Evolutionary conservation across 2,888 invertebrate genomes (phyloP), one percentile per base, ranked within the genome.

Genomic region (Tipula helvola): DNA sequence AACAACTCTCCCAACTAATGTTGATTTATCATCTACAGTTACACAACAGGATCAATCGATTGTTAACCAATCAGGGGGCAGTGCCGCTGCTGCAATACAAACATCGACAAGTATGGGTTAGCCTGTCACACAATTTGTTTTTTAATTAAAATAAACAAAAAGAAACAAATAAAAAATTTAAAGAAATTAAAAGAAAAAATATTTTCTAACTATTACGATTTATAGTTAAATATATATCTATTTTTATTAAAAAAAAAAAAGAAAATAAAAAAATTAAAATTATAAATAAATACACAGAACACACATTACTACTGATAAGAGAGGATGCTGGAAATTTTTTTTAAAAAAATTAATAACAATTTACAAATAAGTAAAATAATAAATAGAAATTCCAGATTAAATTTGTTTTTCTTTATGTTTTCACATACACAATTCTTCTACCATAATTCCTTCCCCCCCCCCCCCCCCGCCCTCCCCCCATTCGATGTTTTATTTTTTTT

Each of bases 1-100:
- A 42, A 42, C 39, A 42, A 41, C 84, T 7, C 18, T 28, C 71
- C 84, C 84, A 84, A 84, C 84, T 39, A 84, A 36, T 39, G 85
- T 85, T 41, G 85, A 85, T 85, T 42, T 85, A 85, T 42, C 85
- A 85, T 42, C 85, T 42, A 84, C 84, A 84, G 18, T 42, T 28
- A 41, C 44, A 42, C 85, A 41, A 85, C 84, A 84, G 41, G 84
- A 84, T 36, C 84, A n/a, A 41, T 5, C 84, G n/a, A 84, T 84
- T 84, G 84, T n/a, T 16, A 84, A 84, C 13, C 84, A 84, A 41
- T 84, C 84, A 84, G 84, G 39, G 39, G 41, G 84, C 84, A 16
- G 84, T 84, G 84, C 18, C 12, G 13, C 28, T 57, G 52, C 52
- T 71, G 84, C 39, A 84, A 84, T 84, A 84, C 41, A 84, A 84